Percentiles rank a stretch among this genome's conserved stretches.
Conservation (phyloP, 1,140 invertebrate genomes). For the Euwallacea fornicatus region DNA sequence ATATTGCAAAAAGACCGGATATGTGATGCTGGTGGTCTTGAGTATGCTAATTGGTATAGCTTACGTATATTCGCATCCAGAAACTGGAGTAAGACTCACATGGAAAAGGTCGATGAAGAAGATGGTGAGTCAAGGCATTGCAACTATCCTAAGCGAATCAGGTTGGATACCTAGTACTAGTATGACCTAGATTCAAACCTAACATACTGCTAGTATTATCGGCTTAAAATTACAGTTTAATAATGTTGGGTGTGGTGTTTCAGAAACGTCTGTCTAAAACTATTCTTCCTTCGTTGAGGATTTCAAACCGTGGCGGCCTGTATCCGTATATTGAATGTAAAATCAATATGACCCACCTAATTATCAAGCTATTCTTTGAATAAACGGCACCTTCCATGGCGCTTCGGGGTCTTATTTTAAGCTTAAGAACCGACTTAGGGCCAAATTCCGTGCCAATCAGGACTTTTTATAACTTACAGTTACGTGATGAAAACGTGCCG, state of each 20-base stretch:
- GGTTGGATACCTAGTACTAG: no score
- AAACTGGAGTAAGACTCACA: conserved; percentile 3
- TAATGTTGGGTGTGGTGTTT: not conserved
- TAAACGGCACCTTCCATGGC: not conserved
- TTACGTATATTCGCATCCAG: conserved; percentile 7
- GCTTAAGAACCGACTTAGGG: no score
- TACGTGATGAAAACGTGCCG: no score
- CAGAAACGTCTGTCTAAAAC: conserved; percentile 11
- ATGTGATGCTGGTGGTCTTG: not conserved
- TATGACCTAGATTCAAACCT: no score
- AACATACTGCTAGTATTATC: no score
- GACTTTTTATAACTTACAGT: no score
- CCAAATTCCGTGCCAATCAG: no score
- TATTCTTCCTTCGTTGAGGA: not conserved
- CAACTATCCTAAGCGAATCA: no score
- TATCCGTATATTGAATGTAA: conserved; percentile 7
- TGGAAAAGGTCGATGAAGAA: conserved; percentile 13
- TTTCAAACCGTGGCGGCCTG: not conserved
- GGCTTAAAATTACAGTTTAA: no score
- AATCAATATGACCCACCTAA: conserved; percentile 8
- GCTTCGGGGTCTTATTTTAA: no score
- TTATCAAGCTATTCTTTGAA: conserved; percentile 4
- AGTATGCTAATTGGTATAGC: not conserved
- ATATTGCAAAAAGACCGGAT: not conserved
- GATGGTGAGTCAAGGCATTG: conserved; percentile 7